Evolutionary conservation across 2,888 invertebrate species (phyloP).

Genomic region (Chaitophorus viminalis): DNA sequence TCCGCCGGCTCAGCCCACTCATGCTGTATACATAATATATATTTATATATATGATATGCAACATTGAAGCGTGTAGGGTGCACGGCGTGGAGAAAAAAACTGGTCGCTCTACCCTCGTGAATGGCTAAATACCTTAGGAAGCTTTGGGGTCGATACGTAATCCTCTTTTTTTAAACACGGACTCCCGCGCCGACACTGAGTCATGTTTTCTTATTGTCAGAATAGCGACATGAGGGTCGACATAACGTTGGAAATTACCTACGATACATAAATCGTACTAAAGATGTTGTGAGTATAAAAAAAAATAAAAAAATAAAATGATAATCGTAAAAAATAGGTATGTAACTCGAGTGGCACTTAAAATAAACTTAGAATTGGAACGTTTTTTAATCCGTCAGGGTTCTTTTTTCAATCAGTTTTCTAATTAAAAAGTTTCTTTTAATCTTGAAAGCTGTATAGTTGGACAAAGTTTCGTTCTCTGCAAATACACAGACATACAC

Average conservation of each 20-base stretch:
- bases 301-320: not conserved
- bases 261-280: constrained; percentile 30
- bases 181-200: constrained; percentile 47
- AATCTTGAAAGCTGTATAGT: constrained; percentile 32
- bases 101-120: constrained; percentile 57
- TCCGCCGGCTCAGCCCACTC: constrained; percentile 49
- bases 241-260: constrained; percentile 47
- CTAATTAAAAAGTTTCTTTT: constrained; percentile 52
- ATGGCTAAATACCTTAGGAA: constrained; percentile 61
- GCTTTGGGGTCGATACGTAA: constrained; percentile 56
- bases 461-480: constrained; percentile 4
- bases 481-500: not conserved
- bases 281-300: constrained; percentile 14
- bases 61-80: constrained; percentile 40
- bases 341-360: not conserved
- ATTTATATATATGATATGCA: not conserved
- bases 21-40: not conserved
- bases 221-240: constrained; percentile 9
- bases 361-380: constrained; percentile 15
- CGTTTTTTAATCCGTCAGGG: constrained; percentile 29
- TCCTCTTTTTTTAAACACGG: constrained; percentile 42
- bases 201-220: constrained; percentile 59
- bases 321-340: not conserved
- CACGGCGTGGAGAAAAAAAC: constrained; percentile 33
- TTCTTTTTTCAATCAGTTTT: constrained; percentile 44